Evolutionary conservation across 2,113 vertebrate species (phyloP).

Genomic region (Cephalopterus ornatus): DNA sequence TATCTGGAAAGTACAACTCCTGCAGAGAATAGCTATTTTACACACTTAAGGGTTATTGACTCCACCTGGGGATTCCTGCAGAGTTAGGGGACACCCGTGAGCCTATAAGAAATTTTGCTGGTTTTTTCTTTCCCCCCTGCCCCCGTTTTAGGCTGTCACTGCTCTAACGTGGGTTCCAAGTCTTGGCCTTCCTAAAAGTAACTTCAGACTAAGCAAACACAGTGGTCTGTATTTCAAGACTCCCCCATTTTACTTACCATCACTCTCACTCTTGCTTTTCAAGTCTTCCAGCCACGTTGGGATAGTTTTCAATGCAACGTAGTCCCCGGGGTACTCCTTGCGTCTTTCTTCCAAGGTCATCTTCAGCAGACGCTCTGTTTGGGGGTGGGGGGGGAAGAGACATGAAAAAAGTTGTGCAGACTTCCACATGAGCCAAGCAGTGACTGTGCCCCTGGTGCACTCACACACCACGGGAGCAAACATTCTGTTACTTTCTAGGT

Average conservation of each 20-base stretch:
- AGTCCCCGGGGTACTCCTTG: constrained; percentile 85
- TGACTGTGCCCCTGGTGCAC: not conserved
- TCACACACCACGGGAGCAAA: not conserved
- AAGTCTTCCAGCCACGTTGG: constrained; percentile 83
- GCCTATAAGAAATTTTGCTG: not conserved
- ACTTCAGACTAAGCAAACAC: not conserved
- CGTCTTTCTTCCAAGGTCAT: constrained; percentile 89
- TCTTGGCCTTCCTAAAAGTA: not conserved
- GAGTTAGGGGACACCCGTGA: not conserved
- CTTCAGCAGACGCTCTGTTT: constrained; percentile 87
- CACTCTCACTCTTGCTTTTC: constrained; percentile 70
- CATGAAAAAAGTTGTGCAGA: not conserved
- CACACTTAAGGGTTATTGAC: not conserved
- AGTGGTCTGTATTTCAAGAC: not conserved
- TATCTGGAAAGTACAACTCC: not conserved
- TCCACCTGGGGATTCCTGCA: not conserved
- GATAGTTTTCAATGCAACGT: constrained; percentile 82
- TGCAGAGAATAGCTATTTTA: not conserved
- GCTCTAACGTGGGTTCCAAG: not conserved
- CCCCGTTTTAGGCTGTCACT: not conserved
- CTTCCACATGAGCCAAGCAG: not conserved
- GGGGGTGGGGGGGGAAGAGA: not conserved
- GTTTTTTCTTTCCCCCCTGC: rapidly evolving
- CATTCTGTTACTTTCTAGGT: not conserved
- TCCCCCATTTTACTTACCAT: constrained; percentile 66